Conservation (phyloP, 2,888 invertebrate genomes). For the Chaetogeoica ovagalla region DNA sequence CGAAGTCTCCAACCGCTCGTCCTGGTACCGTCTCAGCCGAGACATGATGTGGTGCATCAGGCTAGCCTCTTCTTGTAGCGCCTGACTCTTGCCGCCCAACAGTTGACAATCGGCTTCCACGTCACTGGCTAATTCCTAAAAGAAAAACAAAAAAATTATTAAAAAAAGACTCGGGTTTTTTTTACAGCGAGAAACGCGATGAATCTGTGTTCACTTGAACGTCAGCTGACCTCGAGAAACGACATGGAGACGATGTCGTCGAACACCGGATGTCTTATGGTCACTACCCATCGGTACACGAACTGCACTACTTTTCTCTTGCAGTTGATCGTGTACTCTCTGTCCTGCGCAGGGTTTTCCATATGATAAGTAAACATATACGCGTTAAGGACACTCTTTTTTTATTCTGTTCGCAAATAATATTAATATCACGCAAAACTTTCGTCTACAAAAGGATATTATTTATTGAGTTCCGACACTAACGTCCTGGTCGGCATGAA, state of each 20-base stretch:
- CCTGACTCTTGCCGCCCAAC: conserved; percentile 55
- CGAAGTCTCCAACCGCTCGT: conserved; percentile 62
- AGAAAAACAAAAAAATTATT: not conserved
- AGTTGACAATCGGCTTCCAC: conserved; percentile 69
- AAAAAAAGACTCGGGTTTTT: not conserved
- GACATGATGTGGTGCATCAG: conserved; percentile 72
- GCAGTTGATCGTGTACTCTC: conserved; percentile 70
- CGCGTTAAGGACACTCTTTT: conserved; percentile 53
- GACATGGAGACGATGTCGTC: conserved; percentile 72
- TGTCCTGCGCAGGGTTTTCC: conserved; percentile 64
- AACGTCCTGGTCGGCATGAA: conserved; percentile 78
- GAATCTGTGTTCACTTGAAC: no score
- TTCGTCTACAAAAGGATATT: conserved; percentile 68
- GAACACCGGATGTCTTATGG: conserved; percentile 74
- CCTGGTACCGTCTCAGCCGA: conserved; percentile 67
- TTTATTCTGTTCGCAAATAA: no score
- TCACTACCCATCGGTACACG: conserved; percentile 74
- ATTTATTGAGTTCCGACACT: conserved; percentile 72
- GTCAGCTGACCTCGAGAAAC: conserved; percentile 68
- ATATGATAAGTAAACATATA: conserved; percentile 56
- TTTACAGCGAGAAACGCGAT: conserved; percentile 69
- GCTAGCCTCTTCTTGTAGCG: conserved; percentile 70
- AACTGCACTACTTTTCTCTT: conserved; percentile 78
- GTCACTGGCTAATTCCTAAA: conserved; percentile 70
- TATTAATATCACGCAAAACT: no score